Evolutionary conservation across 2,797 vertebrate genomes (phyloP), one percentile per base, ranked within the genome.

Genomic region (Micromesistius poutassou): DNA sequence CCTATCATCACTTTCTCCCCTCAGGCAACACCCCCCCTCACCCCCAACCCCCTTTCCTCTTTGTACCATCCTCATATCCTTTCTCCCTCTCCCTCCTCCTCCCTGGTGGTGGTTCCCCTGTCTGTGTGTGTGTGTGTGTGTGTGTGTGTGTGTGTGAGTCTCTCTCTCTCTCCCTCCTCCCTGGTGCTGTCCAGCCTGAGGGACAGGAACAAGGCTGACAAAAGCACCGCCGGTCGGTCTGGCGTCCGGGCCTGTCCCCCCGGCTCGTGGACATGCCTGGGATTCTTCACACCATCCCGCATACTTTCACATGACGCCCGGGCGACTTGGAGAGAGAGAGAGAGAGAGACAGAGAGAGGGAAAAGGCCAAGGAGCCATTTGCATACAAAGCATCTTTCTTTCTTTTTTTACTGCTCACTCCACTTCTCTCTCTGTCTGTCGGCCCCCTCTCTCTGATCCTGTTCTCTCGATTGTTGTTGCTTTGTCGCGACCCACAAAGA

Each of bases 261-360:
- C 87, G 81, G 81, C 82, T 80, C 81, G 82, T 76, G 76, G 38
- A 79, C 89, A 91, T 91, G 89, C 87, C 84, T 87, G 83, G 74
- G 84, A 93, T 92, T 91, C 89, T 87, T 91, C 78, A 25, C 78
- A 74, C 83, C 77, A 75, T 79, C 89, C 73, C 55, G 83, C 89
- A 91, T 88, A 81, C 85, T 92, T 92, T 92, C 88, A 89, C 89
- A 89, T 83, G 89, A 83, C 68, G 77, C 88, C 82, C 77, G 77
- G 90, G 87, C 89, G 87, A 90, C 90, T 86, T 42, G 6, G 46
- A 55, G 46, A 7, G 46, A 55, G 46, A 22, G 46, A 55, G 16
- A 19, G 46, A 50, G 46, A 50, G 46, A 50, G 16, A 19, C 14
- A 50, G 46, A 50, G 46, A 5, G 46, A 50, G 46, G 14, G 14